A percentile compares a stretch with the other conserved stretches of the same genome.
Conservation (phyloP, 2,797 vertebrate genomes). For the Scolopax rusticola region DNA sequence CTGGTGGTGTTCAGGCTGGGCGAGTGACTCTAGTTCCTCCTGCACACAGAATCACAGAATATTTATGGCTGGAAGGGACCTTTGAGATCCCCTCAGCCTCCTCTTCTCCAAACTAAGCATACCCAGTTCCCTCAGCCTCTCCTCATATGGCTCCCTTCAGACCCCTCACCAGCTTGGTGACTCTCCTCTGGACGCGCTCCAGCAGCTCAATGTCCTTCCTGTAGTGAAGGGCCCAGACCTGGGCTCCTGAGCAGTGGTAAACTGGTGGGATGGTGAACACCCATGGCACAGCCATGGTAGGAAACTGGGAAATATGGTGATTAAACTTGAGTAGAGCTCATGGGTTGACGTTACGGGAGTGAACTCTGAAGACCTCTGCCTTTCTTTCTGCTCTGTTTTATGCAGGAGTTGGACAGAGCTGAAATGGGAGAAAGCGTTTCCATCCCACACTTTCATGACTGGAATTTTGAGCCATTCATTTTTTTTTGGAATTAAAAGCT, state of each 20-base stretch:
- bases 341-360: fast-evolving
- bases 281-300: fast-evolving
- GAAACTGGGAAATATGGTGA: background rate
- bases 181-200: too few species aligned
- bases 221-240: too few species aligned
- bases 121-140: too few species aligned
- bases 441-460: background rate
- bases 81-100: too few species aligned
- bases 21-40: too few species aligned
- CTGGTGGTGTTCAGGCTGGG: background rate
- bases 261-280: background rate
- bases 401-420: background rate
- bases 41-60: background rate
- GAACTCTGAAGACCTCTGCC: background rate
- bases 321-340: background rate
- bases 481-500: constrained; percentile 39
- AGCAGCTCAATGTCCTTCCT: too few species aligned
- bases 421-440: constrained; percentile 19
- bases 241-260: background rate
- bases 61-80: too few species aligned
- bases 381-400: background rate
- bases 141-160: too few species aligned
- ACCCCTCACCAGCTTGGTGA: too few species aligned
- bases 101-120: too few species aligned
- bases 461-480: constrained; percentile 36